A percentile compares a stretch with the other conserved stretches of the same genome.
phyloP scores from a whole-genome alignment of 2,797 vertebrate genomes.

The Lepus oiostolus region DNA sequence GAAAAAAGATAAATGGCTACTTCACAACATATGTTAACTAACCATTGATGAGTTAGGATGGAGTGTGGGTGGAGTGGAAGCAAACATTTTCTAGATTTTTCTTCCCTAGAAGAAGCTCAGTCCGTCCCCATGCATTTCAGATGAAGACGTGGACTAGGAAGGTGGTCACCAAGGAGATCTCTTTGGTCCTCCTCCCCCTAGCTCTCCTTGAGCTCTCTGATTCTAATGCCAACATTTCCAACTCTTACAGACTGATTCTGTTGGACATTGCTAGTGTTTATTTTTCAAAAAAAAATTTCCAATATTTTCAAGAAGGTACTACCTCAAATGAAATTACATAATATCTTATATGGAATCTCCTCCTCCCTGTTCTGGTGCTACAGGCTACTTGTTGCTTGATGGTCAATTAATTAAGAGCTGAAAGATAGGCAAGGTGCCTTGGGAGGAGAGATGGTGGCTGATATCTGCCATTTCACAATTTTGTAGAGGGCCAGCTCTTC shows the following conservation, averaged over 20 bases:
- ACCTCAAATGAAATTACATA: background rate
- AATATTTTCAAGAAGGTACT: slow-evolving; percentile 25
- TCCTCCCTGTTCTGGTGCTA: background rate
- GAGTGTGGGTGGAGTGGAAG: background rate
- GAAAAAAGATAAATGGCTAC: background rate
- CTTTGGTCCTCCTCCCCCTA: too few species aligned
- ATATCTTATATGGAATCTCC: background rate
- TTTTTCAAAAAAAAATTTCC: slow-evolving; percentile 38
- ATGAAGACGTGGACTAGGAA: background rate
- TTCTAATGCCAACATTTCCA: background rate
- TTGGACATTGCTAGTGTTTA: background rate
- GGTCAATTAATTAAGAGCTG: background rate
- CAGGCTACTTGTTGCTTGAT: background rate
- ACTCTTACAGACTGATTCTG: background rate
- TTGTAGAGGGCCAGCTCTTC: background rate
- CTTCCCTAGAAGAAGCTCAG: background rate
- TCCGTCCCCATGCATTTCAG: background rate
- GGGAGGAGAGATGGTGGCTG: background rate
- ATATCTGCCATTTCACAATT: background rate
- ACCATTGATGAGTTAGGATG: background rate
- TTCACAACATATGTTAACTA: background rate
- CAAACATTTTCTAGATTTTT: slow-evolving; percentile 7
- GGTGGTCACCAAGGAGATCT: background rate
- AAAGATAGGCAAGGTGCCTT: slow-evolving; percentile 40
- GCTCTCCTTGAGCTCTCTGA: background rate